phyloP scores from a whole-genome alignment of 2,888 invertebrate genomes.

The Sthenelais limicola region DNA sequence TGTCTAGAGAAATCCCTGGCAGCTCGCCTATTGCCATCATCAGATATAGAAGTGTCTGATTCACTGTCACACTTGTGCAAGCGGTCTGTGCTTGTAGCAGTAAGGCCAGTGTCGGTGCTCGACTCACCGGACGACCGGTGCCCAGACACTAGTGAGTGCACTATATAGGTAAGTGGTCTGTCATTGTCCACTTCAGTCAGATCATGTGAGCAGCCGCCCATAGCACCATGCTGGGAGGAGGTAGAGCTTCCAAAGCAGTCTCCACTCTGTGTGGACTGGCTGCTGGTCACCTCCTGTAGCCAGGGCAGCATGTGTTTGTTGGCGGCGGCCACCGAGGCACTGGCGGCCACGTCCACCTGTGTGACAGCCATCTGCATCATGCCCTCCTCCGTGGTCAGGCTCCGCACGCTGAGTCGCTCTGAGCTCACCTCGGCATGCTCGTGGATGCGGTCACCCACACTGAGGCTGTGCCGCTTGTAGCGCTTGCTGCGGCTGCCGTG shows the following conservation, averaged over 20 bases:
- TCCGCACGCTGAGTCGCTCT: slow-evolving; percentile 56
- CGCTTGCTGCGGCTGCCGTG: slow-evolving; percentile 40
- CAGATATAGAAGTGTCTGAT: slow-evolving; percentile 3
- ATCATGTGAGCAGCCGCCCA: slow-evolving; percentile 34
- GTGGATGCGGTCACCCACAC: slow-evolving; percentile 57
- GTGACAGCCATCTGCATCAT: slow-evolving; percentile 29
- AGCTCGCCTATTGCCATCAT: slow-evolving; percentile 14
- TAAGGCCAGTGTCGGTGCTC: slow-evolving; percentile 28
- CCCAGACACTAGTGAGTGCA: slow-evolving; percentile 13
- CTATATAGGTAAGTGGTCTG: slow-evolving; percentile 46
- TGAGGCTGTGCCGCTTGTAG: slow-evolving; percentile 53
- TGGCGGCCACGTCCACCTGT: slow-evolving; percentile 10
- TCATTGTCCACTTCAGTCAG: slow-evolving; percentile 65
- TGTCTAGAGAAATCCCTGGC: too few species aligned
- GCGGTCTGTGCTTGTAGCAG: slow-evolving; percentile 31
- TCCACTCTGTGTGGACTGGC: slow-evolving; percentile 21
- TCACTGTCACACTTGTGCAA: slow-evolving; percentile 28
- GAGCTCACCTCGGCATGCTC: slow-evolving; percentile 50
- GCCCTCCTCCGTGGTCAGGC: slow-evolving; percentile 43
- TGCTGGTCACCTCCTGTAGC: slow-evolving; percentile 11
- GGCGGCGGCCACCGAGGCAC: background rate
- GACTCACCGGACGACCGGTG: slow-evolving; percentile 25
- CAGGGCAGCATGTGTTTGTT: slow-evolving; percentile 20
- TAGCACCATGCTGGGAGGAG: slow-evolving; percentile 47
- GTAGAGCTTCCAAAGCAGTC: slow-evolving; percentile 26